A percentile compares a stretch with the other conserved stretches of the same genome.
phyloP scores from a whole-genome alignment of 2,113 vertebrate genomes.

The Heterotilapia buettikoferi region DNA sequence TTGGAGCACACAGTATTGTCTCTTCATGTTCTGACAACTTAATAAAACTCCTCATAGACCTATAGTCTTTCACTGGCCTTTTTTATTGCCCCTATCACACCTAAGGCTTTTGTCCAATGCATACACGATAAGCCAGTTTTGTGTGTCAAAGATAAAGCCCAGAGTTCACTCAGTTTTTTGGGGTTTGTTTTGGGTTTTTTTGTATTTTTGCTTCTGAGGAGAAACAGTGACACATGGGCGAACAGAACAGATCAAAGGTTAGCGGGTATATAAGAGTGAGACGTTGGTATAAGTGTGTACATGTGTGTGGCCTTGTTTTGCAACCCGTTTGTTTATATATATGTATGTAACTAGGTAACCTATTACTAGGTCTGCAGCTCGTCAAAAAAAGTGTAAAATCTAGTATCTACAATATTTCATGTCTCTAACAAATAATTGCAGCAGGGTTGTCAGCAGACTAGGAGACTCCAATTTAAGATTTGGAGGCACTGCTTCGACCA shows the following conservation, averaged over 20 bases:
- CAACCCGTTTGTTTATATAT: background rate
- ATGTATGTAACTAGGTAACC: background rate
- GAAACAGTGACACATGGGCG: slow-evolving; percentile 23
- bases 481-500: background rate
- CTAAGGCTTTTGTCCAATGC: slow-evolving; percentile 33
- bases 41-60: slow-evolving; percentile 45
- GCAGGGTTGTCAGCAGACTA: background rate
- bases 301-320: background rate
- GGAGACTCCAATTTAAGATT: background rate
- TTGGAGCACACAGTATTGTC: background rate
- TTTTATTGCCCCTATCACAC: slow-evolving; percentile 40
- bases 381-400: background rate
- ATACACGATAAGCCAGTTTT: slow-evolving; percentile 46
- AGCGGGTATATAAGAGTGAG: background rate
- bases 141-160: slow-evolving; percentile 30
- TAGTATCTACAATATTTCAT: background rate
- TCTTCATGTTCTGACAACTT: slow-evolving; percentile 49
- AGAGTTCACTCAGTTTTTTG: background rate
- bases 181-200: fast-evolving
- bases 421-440: background rate
- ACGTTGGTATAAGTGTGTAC: background rate
- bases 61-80: background rate
- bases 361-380: background rate
- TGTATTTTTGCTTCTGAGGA: background rate
- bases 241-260: slow-evolving; percentile 23